Percentiles rank a stretch among this genome's conserved stretches.
Conservation (phyloP, 2,888 invertebrate species). For the Stenolophus ochropezus region DNA sequence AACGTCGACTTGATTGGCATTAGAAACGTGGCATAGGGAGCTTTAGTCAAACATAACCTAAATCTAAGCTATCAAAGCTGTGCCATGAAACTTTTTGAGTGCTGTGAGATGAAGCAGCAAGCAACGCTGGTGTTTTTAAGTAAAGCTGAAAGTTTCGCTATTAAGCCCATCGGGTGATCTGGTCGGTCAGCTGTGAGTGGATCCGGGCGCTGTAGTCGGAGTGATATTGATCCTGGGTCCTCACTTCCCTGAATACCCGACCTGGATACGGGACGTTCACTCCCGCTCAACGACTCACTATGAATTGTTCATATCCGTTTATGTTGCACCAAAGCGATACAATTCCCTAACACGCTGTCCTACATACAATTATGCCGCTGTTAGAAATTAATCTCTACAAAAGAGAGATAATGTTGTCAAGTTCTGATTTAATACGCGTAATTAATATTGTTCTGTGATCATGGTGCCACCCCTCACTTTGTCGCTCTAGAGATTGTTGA, state of each 20-base stretch:
- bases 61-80: too few species aligned
- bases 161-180: neutral
- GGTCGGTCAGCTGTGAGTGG: neutral
- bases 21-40: too few species aligned
- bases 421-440: neutral
- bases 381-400: neutral
- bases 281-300: slow-evolving; percentile 1
- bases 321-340: slow-evolving; percentile 23
- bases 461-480: too few species aligned
- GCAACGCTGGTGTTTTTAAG: neutral
- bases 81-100: too few species aligned
- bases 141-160: neutral
- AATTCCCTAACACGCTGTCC: neutral
- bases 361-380: neutral
- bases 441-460: neutral
- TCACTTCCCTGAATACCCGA: slow-evolving; percentile 57
- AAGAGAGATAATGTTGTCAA: neutral
- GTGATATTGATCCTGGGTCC: slow-evolving; percentile 58
- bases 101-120: too few species aligned
- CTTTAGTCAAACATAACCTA: too few species aligned
- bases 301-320: slow-evolving; percentile 53
- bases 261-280: slow-evolving; percentile 60
- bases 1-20: too few species aligned
- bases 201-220: slow-evolving; percentile 15
- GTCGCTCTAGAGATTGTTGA: too few species aligned